A percentile compares a stretch with the other conserved stretches of the same genome.
Conservation (phyloP, 1,140 invertebrate species). For the Cydia pomonella region DNA sequence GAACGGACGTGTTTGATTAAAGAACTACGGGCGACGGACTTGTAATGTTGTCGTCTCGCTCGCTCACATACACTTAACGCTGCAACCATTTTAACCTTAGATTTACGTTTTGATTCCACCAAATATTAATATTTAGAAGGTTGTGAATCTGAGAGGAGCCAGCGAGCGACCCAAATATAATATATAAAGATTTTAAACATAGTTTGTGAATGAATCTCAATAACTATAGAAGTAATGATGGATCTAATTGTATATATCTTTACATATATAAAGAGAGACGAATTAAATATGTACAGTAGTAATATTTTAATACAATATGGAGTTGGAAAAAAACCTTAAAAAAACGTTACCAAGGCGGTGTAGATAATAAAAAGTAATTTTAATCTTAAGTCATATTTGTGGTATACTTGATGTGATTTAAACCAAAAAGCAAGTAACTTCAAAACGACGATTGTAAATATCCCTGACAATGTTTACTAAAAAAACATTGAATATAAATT, state of each 20-base stretch:
- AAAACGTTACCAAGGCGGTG: conserved; percentile 46
- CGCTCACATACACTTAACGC: background rate
- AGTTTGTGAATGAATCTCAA: conserved; percentile 22
- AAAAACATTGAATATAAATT: conserved; percentile 32
- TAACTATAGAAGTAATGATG: conserved; percentile 5
- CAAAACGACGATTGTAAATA: conserved; percentile 67
- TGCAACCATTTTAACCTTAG: conserved; percentile 28
- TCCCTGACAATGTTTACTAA: conserved; percentile 39
- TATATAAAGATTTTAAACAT: conserved; percentile 6
- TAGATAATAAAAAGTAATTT: conserved; percentile 55
- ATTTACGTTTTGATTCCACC: conserved; percentile 3
- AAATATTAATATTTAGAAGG: conserved; percentile 27
- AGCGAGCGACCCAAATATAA: background rate
- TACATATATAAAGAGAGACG: conserved; percentile 32
- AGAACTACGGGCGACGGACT: background rate
- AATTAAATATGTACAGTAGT: conserved; percentile 39
- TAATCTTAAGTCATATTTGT: conserved; percentile 62
- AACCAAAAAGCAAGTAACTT: conserved; percentile 68
- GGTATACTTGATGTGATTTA: conserved; percentile 74
- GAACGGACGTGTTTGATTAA: background rate
- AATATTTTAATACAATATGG: conserved; percentile 40
- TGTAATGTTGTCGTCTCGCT: conserved; percentile 34
- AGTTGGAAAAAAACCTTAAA: conserved; percentile 33
- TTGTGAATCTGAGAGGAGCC: conserved; percentile 17
- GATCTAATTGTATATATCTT: conserved; percentile 22